phyloP scores from a whole-genome alignment of 1,140 invertebrate genomes.

The Eumaeus atala region DNA sequence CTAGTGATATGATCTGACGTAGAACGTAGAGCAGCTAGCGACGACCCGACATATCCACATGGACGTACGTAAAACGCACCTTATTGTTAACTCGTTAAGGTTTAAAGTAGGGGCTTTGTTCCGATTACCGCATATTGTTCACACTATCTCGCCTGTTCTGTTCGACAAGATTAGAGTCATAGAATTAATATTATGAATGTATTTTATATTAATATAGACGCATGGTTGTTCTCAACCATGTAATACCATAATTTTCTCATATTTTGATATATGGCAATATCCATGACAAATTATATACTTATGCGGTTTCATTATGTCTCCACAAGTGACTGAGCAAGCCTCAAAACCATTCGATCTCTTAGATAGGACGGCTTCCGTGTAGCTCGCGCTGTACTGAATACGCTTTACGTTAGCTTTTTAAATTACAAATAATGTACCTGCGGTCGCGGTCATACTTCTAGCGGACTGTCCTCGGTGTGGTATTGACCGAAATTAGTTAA shows the following conservation, averaged over 20 bases:
- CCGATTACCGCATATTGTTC: constrained; percentile 5
- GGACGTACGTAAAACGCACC: constrained; percentile 5
- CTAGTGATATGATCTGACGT: background rate
- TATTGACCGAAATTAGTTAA: background rate
- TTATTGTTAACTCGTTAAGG: constrained; percentile 1
- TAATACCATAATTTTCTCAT: no score
- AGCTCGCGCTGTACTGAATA: constrained; percentile 1
- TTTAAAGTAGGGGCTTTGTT: background rate
- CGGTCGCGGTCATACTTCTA: background rate
- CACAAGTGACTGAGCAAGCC: background rate
- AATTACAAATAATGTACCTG: background rate
- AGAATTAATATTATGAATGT: no score
- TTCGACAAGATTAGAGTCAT: no score
- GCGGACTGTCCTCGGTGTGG: background rate
- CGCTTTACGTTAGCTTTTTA: constrained; percentile 11
- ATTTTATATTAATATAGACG: no score
- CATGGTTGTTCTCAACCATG: no score
- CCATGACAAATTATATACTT: background rate
- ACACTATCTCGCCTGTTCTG: no score
- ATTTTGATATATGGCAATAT: no score
- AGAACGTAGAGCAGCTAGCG: constrained; percentile 8
- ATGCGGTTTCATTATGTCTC: constrained; percentile 1
- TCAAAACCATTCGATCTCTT: constrained; percentile 21
- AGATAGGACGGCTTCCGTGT: constrained; percentile 18
- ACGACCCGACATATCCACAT: constrained; percentile 9